phyloP scores from a whole-genome alignment of 2,888 invertebrate genomes.

The Drosophila borborema region DNA sequence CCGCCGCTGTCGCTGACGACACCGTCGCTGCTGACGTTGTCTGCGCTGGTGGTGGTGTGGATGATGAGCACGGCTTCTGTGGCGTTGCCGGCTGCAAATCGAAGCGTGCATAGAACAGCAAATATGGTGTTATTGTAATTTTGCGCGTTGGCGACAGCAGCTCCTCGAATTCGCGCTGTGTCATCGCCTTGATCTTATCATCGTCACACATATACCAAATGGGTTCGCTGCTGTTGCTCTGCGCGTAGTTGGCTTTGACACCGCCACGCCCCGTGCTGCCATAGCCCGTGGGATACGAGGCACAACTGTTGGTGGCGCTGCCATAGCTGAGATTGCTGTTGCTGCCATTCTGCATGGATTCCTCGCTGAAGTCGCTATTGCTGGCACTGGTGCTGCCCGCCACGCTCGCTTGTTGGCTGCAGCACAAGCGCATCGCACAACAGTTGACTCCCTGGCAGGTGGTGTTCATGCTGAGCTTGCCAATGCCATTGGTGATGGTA shows the following conservation, averaged over 20 bases:
- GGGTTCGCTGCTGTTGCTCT: conserved; percentile 75
- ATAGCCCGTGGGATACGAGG: conserved; percentile 78
- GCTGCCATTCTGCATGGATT: conserved; percentile 78
- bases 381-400: conserved; percentile 68
- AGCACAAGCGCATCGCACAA: conserved; percentile 86
- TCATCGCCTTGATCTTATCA: conserved; percentile 92
- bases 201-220: conserved; percentile 96
- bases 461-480: conserved; percentile 83
- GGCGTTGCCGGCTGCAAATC: conserved; percentile 83
- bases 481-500: conserved; percentile 84
- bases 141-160: conserved; percentile 90
- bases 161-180: conserved; percentile 91
- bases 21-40: conserved; percentile 1
- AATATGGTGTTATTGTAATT: conserved; percentile 93
- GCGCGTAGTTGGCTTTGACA: conserved; percentile 59
- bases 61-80: conserved; percentile 55
- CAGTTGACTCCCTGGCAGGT: conserved; percentile 87
- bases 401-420: conserved; percentile 59
- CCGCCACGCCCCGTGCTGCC: conserved; percentile 83
- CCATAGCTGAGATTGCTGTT: conserved; percentile 70
- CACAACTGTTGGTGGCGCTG: conserved; percentile 42
- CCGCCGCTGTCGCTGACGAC: conserved; percentile 11
- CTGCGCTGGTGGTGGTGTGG: conserved; percentile 53
- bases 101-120: conserved; percentile 92
- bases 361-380: conserved; percentile 81